Percentiles rank a stretch among this genome's conserved stretches.
Evolutionary conservation across 2,888 invertebrate genomes (phyloP).

Genomic region (Campopleginae sp.): DNA sequence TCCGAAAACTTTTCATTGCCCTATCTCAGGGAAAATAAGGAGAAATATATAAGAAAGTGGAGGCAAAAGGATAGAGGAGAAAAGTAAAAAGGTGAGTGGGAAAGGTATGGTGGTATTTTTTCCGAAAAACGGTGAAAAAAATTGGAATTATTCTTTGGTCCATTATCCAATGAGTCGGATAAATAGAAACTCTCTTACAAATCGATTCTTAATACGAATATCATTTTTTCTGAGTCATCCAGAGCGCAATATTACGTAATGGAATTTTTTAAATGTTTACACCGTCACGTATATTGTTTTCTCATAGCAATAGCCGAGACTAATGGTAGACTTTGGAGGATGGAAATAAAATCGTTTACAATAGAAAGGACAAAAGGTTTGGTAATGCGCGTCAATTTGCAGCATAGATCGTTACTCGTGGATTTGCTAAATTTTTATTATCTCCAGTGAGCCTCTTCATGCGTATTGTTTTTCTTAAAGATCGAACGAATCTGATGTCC

Average conservation of each 20-base stretch:
- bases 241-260: not conserved
- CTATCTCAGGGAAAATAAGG: constrained; percentile 8
- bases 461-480: constrained; percentile 40
- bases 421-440: not conserved
- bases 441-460: constrained; percentile 3
- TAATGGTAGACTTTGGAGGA: constrained; percentile 14
- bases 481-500: constrained; percentile 55
- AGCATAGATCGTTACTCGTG: not conserved
- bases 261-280: not conserved
- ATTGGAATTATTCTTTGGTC: not conserved
- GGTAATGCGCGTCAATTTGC: constrained; percentile 8
- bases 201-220: not conserved
- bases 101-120: not conserved
- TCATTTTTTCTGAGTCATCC: not conserved
- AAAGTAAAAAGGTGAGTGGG: not conserved
- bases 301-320: constrained; percentile 6
- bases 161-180: no score
- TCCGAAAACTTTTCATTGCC: constrained; percentile 53
- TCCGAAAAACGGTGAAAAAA: not conserved
- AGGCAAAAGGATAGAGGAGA: not conserved
- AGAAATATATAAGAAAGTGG: constrained; percentile 21
- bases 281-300: constrained; percentile 1
- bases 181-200: not conserved
- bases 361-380: constrained; percentile 12
- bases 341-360: constrained; percentile 10